Conservation (phyloP, 2,797 vertebrate species). For the Tauraco hartlaubi region DNA sequence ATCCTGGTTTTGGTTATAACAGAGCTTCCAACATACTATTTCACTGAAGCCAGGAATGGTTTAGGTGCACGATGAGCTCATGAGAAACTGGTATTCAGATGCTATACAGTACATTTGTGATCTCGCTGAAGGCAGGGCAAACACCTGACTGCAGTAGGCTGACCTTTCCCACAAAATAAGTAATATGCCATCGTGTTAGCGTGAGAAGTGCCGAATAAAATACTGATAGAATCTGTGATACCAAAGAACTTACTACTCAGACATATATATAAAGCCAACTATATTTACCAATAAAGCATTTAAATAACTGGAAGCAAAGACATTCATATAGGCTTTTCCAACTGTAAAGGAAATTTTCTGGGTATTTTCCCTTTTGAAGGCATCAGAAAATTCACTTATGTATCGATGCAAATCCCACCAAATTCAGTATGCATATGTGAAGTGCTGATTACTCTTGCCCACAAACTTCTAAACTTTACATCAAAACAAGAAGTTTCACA, state of each 20-base stretch:
- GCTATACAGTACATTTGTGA: background rate
- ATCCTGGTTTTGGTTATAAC: background rate
- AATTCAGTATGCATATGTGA: background rate
- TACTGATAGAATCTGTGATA: background rate
- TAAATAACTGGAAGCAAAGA: background rate
- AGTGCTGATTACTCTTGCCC: background rate
- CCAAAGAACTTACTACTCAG: background rate
- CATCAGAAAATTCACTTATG: background rate
- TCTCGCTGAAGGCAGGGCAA: background rate
- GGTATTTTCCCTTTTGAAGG: background rate
- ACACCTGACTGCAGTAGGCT: background rate
- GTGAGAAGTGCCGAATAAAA: background rate
- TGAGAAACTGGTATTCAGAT: background rate
- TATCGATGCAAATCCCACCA: background rate
- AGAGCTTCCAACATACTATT: background rate
- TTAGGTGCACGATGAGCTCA: background rate
- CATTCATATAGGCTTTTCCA: background rate
- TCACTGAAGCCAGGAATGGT: background rate
- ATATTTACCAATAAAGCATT: background rate
- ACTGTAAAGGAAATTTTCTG: fast-evolving
- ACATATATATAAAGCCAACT: background rate
- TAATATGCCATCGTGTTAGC: background rate
- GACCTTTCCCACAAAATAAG: background rate
- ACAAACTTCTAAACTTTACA: background rate
- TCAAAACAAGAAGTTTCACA: background rate